Evolutionary conservation across 2,797 vertebrate species (phyloP).

Genomic region (Diglossa cyanea): DNA sequence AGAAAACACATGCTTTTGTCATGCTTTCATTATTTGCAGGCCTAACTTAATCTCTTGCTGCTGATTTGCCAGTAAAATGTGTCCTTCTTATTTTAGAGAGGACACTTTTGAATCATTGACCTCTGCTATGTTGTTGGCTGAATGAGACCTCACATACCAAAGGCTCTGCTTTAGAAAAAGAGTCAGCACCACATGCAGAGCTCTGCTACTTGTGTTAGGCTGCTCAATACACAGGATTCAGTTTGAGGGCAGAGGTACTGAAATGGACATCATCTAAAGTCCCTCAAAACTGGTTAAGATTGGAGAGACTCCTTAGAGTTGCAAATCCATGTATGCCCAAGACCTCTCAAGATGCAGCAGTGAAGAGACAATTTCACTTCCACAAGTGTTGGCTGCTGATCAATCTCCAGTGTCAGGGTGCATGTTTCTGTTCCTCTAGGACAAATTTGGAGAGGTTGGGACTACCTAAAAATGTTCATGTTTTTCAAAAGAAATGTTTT

Average conservation of each 20-base stretch:
- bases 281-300: neutral
- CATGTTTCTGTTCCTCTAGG: neutral
- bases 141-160: neutral
- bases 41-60: neutral
- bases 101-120: neutral
- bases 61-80: neutral
- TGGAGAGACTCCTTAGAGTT: neutral
- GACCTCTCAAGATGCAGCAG: neutral
- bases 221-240: rapidly evolving
- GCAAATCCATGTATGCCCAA: neutral
- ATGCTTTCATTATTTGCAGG: neutral
- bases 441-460: neutral
- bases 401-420: neutral
- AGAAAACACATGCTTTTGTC: neutral
- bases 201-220: neutral
- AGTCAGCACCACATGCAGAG: neutral
- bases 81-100: neutral
- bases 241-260: neutral
- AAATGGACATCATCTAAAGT: neutral
- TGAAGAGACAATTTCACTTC: neutral
- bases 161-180: neutral
- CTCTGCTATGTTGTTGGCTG: neutral
- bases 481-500: neutral
- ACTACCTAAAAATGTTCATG: neutral
- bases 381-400: neutral